Conservation (phyloP, 1,140 invertebrate species). For the Platyura marginata region DNA sequence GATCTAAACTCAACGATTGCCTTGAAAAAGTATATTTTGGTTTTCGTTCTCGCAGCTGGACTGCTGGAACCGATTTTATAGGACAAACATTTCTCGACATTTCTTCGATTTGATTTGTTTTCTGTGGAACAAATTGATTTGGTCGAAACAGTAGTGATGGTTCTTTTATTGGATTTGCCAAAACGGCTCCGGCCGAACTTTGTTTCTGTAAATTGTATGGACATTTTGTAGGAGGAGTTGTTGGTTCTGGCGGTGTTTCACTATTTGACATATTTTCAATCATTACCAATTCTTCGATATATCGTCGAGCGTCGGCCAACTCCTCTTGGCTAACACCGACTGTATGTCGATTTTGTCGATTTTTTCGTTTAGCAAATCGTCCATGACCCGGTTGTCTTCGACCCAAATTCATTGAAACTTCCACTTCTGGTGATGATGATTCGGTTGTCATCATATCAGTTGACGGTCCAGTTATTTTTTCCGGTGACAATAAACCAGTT, state of each 20-base stretch:
- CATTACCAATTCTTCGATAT: conserved; percentile 11
- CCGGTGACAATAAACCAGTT: conserved; percentile 37
- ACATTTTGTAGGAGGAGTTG: background rate
- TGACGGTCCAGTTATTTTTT: conserved; percentile 25
- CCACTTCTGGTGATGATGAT: background rate
- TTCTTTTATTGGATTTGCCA: background rate
- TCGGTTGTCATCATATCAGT: conserved; percentile 9
- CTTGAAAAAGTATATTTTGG: conserved; percentile 2
- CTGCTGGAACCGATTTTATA: no score
- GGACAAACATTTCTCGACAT: no score
- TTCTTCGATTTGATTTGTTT: conserved; percentile 14
- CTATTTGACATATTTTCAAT: conserved; percentile 10
- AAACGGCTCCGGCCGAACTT: no score
- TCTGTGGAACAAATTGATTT: conserved; percentile 10
- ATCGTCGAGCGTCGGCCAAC: conserved; percentile 48
- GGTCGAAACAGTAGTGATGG: conserved; percentile 6
- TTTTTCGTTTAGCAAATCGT: conserved; percentile 25
- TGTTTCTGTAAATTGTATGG: no score
- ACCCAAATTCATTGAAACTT: conserved; percentile 4
- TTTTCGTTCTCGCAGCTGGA: conserved; percentile 1
- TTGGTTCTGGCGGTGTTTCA: conserved; percentile 5
- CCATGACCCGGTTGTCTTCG: conserved; percentile 12
- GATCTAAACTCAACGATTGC: conserved; percentile 9
- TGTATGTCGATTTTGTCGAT: conserved; percentile 45
- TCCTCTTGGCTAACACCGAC: conserved; percentile 65